Evolutionary conservation across 2,797 vertebrate genomes (phyloP), one percentile per base, ranked within the genome.

Genomic region (Moxostoma hubbsi): DNA sequence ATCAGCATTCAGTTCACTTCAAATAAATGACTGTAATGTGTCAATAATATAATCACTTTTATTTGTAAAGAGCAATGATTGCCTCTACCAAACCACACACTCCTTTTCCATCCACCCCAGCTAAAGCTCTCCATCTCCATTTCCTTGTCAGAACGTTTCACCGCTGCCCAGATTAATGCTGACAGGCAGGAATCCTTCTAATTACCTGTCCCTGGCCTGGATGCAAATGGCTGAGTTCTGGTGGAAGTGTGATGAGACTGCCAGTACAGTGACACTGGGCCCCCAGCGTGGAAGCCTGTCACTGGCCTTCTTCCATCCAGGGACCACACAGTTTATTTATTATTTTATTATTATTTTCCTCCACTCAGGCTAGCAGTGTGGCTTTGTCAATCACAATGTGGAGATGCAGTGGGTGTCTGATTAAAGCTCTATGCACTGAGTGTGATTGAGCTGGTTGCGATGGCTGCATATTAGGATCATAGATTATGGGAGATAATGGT

Each of bases 181-280:
- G 93, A 95, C 94, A 95, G 93, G 92, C 91, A 93, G 90, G 91
- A 89, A 92, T 93, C 90, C 91, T 89, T 94, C 91, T 93, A 93
- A 94, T 93, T 92, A 93, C 93, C 90, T 93, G 92, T 92, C 93
- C 89, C 90, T 92, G 92, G 92, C 93, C 89, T 88, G 88, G 92
- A 93, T 92, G 92, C 92, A 94, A 93, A 93, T 93, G 90, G 89
- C 83, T 88, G 86, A 89, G 88, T 79, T 46, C 83, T 89, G 74
- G 78, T 76, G 80, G 83, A 64, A 55, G 76, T 81, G 88, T 92
- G 91, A 93, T 88, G 90, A 92, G 91, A 87, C 89, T 93, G 93
- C 90, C 89, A 84, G 90, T 47, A 66, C 47, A 51, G 51, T 86
- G 86, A 89, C 86, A 90, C 77, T 87, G 88, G 89, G 84, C 86